phyloP scores from a whole-genome alignment of 2,113 vertebrate genomes.

The Phylloscopus trochiloides region DNA sequence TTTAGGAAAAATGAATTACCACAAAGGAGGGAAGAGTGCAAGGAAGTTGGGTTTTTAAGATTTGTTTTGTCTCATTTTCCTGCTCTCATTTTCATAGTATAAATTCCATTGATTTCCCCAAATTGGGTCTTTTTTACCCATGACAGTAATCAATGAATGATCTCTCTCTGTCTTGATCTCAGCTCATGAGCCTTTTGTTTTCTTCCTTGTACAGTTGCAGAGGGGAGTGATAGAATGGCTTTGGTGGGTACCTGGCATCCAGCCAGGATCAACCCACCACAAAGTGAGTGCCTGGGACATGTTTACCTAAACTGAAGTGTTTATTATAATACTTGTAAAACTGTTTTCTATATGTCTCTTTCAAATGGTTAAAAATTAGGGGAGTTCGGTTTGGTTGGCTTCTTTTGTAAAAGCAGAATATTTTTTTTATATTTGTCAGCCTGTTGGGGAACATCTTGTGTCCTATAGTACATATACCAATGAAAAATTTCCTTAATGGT shows the following conservation, averaged over 20 bases:
- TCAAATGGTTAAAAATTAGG: not conserved
- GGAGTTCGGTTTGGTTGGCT: not conserved
- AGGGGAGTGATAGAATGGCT: not conserved
- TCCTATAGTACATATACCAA: not conserved
- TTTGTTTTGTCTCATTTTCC: not conserved
- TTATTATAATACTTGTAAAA: not conserved
- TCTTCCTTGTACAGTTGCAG: not conserved
- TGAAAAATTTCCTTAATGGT: not conserved
- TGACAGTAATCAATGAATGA: not conserved
- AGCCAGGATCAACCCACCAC: not conserved
- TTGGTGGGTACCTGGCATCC: not conserved
- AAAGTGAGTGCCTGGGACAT: not conserved
- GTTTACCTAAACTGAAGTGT: not conserved
- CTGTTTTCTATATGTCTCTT: not conserved
- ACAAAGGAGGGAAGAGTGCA: not conserved
- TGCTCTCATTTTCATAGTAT: not conserved
- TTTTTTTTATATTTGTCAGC: not conserved
- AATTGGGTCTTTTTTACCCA: fast-evolving
- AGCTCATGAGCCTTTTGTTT: not conserved
- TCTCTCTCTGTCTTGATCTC: not conserved
- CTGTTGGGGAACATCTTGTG: not conserved
- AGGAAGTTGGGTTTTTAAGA: not conserved
- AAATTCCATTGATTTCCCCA: not conserved
- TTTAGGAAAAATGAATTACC: too few relatives aligned
- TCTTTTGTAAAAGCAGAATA: not conserved